Percentiles rank a stretch among this genome's conserved stretches.
Conservation (phyloP, 2,888 invertebrate species). For the Adineta ricciae region DNA sequence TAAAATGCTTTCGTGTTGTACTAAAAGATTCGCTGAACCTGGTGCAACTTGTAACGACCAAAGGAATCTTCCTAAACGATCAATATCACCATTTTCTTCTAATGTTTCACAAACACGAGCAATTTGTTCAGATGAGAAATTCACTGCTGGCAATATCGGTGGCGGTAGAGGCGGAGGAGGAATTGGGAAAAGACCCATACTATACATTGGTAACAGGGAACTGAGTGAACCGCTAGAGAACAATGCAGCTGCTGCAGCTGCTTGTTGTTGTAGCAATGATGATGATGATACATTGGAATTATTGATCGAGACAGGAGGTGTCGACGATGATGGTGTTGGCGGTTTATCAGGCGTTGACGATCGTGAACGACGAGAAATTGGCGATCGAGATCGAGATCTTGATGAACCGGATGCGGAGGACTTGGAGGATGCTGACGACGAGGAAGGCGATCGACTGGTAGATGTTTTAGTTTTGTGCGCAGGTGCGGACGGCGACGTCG, state of each 20-base stretch:
- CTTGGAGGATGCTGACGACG: not conserved
- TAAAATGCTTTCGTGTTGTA: slow-evolving; percentile 31
- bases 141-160: slow-evolving; percentile 25
- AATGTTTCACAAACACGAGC: slow-evolving; percentile 44
- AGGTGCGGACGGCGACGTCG: not conserved
- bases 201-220: not conserved
- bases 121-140: slow-evolving; percentile 30
- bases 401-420: not conserved
- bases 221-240: not conserved
- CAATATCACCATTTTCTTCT: slow-evolving; percentile 54
- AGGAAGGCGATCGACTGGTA: not conserved
- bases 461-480: not conserved
- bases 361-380: not conserved
- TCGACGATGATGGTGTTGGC: not conserved
- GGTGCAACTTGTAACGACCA: slow-evolving; percentile 76
- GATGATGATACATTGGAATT: not conserved
- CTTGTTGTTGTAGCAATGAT: slow-evolving; percentile 12
- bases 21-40: slow-evolving; percentile 65
- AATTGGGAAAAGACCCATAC: slow-evolving; percentile 12
- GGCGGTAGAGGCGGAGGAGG: slow-evolving; percentile 6
- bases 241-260: not conserved
- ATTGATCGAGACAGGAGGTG: not conserved
- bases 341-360: not conserved
- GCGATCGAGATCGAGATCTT: not conserved
- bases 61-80: slow-evolving; percentile 66